Percentiles rank a stretch among this genome's conserved stretches.
These are phyloP conservation scores for Globia sparganii DNA, from an alignment of 2,888 invertebrate species.

Conservation along the genomic window DNA sequence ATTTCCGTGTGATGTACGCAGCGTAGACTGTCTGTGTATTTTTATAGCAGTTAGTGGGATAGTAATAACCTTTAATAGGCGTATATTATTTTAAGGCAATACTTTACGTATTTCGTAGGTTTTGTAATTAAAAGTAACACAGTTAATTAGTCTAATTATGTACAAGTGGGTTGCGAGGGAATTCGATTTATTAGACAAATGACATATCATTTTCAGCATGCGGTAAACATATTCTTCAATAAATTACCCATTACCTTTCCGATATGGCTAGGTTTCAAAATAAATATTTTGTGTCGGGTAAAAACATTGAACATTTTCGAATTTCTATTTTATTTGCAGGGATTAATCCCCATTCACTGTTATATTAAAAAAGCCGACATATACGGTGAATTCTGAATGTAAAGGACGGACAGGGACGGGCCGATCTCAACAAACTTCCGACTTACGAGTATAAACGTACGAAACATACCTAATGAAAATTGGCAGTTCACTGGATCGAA, in stretches of 20 bases:
- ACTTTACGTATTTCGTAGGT: too few species aligned
- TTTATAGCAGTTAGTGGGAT: background rate
- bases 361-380: constrained; percentile 79
- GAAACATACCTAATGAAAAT: constrained; percentile 86
- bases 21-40: background rate
- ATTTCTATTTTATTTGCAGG: constrained; percentile 69
- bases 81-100: too few species aligned
- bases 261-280: constrained; percentile 29
- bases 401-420: constrained; percentile 76
- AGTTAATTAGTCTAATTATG: constrained; percentile 23
- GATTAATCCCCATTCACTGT: constrained; percentile 67
- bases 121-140: constrained; percentile 1
- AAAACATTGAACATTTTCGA: constrained; percentile 58
- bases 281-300: constrained; percentile 24
- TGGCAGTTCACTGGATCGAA: constrained; percentile 86
- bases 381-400: constrained; percentile 80
- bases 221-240: background rate
- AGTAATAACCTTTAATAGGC: background rate
- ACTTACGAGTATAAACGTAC: constrained; percentile 73
- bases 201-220: background rate
- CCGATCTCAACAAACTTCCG: constrained; percentile 78
- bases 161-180: background rate
- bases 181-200: background rate
- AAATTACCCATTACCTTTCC: too few species aligned
- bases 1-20: background rate